Evolutionary conservation across 2,888 invertebrate genomes (phyloP), one percentile per base, ranked within the genome.

Genomic region (Rhyacophila evoluta): DNA sequence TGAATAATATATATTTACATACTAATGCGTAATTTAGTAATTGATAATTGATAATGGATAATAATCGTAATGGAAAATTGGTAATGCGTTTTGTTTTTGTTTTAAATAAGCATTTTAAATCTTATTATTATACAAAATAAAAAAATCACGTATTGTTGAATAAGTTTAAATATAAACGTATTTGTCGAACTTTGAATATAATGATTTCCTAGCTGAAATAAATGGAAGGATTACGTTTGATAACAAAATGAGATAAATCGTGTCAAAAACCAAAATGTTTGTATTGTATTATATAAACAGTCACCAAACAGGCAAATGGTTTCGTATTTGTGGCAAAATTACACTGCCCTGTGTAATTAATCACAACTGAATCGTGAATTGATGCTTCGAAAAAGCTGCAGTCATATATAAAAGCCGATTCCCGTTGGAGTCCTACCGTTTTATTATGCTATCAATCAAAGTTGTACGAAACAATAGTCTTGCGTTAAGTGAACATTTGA

Each of bases 391-490:
- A 72, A 72, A 72, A 72, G 39, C 27, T 39, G 39, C 39, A 39
- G 25, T 39, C 36, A 36, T 36, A 39, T 19, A 72, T 27, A 55
- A 55, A 55, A 55, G 72, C 39, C 29, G 74, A 74, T 74, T 82
- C 39, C 75, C 75, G 55, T 36, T 78, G 79, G 77, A 81, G 70
- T 78, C 82, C 81, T 38, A 77, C 79, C 39, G 82, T 80, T 82
- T 82, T 82, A 82, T 82, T 80, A 70, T 80, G 28, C 75, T 67
- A 82, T 82, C 82, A 80, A 82, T 82, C 82, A 82, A 80, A 75
- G 80, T 55, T 41, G 71, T 78, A 77, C 79, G 67, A 74, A 75
- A 67, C 77, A 82, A 80, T 72, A 75, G 77, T 78, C 78, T 82
- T 81, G 76, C 74, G 70, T 28, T 74, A 67, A 76, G 78, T 75